Conservation (phyloP, 2,888 invertebrate genomes). For the Anthoptus insignis region DNA sequence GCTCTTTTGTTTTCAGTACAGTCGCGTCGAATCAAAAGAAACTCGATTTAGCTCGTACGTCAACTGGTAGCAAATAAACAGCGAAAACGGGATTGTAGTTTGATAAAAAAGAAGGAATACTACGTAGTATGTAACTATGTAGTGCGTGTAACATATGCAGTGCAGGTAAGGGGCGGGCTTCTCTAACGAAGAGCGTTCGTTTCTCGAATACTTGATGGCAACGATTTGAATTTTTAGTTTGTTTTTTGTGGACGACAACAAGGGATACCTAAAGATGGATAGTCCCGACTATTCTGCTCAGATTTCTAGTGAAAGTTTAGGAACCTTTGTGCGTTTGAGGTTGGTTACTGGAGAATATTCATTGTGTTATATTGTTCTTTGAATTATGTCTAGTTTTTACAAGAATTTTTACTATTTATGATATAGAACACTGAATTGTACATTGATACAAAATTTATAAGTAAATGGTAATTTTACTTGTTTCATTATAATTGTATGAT, state of each 20-base stretch:
- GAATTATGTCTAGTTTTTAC: neutral
- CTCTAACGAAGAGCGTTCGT: slow-evolving; percentile 80
- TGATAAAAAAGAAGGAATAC: slow-evolving; percentile 62
- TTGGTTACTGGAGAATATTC: neutral
- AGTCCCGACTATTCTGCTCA: slow-evolving; percentile 5
- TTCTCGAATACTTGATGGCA: slow-evolving; percentile 76
- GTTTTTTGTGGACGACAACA: slow-evolving; percentile 51
- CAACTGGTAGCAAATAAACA: slow-evolving; percentile 81
- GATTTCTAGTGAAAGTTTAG: slow-evolving; percentile 8
- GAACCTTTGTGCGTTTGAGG: neutral
- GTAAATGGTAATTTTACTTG: too few relatives aligned
- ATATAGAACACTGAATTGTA: too few relatives aligned
- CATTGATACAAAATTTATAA: too few relatives aligned
- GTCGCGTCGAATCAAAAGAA: slow-evolving; percentile 72
- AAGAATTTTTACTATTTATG: too few relatives aligned
- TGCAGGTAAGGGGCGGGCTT: slow-evolving; percentile 75
- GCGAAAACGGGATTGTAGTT: slow-evolving; percentile 73
- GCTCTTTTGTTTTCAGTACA: slow-evolving; percentile 62
- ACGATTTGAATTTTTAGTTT: slow-evolving; percentile 65
- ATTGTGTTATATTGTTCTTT: slow-evolving; percentile 3
- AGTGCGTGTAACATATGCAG: slow-evolving; percentile 82
- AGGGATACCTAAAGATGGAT: slow-evolving; percentile 13
- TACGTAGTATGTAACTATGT: slow-evolving; percentile 46
- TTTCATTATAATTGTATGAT: too few relatives aligned
- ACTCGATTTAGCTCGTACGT: slow-evolving; percentile 81